phyloP scores from a whole-genome alignment of 2,888 invertebrate species.

The Heteromurus nitidus region DNA sequence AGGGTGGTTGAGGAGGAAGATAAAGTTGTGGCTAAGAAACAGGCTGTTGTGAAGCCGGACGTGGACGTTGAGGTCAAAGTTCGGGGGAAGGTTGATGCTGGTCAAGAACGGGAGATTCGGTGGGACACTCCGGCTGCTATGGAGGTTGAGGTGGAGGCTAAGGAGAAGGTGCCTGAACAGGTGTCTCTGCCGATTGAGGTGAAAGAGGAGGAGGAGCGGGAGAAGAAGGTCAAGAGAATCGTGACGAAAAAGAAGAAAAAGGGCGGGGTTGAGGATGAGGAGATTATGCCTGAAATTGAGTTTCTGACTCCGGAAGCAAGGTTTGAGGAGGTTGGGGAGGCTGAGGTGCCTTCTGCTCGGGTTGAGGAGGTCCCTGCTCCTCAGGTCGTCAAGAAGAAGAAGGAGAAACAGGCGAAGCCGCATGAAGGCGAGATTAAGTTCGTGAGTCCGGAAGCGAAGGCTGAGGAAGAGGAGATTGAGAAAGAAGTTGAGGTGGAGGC shows the following conservation, averaged over 20 bases:
- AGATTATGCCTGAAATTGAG: not conserved
- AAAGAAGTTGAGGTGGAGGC: not conserved
- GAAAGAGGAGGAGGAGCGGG: too few relatives aligned
- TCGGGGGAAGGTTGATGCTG: not conserved
- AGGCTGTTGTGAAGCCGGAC: not conserved
- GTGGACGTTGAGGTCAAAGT: not conserved
- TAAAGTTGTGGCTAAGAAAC: conserved; percentile 1
- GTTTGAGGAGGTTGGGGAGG: not conserved
- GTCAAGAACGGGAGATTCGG: not conserved
- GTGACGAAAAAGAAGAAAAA: not conserved
- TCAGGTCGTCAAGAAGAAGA: conserved; percentile 72
- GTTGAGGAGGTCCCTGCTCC: not conserved
- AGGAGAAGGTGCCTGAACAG: too few relatives aligned
- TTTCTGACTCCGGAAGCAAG: not conserved
- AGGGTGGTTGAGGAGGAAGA: not conserved
- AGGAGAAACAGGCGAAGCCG: conserved; percentile 75
- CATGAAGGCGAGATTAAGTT: conserved; percentile 74
- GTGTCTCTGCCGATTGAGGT: too few relatives aligned
- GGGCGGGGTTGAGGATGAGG: not conserved
- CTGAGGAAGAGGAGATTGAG: conserved; percentile 29
- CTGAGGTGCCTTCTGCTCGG: not conserved
- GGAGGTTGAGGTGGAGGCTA: too few relatives aligned
- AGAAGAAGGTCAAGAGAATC: not conserved
- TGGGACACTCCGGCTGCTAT: not conserved
- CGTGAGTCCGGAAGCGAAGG: conserved; percentile 76